Percentiles rank a stretch among this genome's conserved stretches.
These are phyloP conservation scores for Momotus momota DNA, from an alignment of 2,797 vertebrate genomes.

Conservation along the genomic window DNA sequence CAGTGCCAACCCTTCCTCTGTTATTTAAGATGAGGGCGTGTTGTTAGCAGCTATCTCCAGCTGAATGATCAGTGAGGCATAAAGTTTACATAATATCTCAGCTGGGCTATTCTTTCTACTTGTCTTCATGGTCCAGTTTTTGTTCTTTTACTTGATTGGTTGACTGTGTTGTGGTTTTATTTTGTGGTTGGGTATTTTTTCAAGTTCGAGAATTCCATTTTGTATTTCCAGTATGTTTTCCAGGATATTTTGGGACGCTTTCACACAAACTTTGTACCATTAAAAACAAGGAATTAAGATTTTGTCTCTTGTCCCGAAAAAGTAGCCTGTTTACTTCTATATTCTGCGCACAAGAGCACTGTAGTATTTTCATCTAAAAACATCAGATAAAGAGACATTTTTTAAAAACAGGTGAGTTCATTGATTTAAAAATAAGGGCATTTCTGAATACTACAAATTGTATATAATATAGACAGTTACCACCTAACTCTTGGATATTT, in stretches of 20 bases:
- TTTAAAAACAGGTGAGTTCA: not conserved
- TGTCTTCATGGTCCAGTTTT: not conserved
- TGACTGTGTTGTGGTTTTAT: fast-evolving
- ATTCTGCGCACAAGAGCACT: not conserved
- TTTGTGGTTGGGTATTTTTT: not conserved
- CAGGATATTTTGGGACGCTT: not conserved
- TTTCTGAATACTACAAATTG: not conserved
- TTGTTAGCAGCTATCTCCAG: not conserved
- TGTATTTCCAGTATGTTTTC: not conserved
- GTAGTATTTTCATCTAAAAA: not conserved
- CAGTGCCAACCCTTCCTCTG: not conserved
- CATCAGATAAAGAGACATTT: not conserved
- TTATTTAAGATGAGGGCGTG: not conserved
- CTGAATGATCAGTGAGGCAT: not conserved
- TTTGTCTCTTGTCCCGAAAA: not conserved
- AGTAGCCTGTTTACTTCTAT: not conserved
- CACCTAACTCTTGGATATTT: not conserved
- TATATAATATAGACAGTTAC: not conserved
- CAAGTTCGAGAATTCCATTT: not conserved
- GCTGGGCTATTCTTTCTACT: not conserved
- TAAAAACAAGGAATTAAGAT: not conserved
- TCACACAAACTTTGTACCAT: not conserved
- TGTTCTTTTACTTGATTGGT: not conserved
- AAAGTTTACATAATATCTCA: slow-evolving; percentile 29
- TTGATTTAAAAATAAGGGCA: not conserved